These are phyloP conservation scores for Mareca penelope DNA, from an alignment of 2,797 vertebrate species.

Conservation along the genomic window DNA sequence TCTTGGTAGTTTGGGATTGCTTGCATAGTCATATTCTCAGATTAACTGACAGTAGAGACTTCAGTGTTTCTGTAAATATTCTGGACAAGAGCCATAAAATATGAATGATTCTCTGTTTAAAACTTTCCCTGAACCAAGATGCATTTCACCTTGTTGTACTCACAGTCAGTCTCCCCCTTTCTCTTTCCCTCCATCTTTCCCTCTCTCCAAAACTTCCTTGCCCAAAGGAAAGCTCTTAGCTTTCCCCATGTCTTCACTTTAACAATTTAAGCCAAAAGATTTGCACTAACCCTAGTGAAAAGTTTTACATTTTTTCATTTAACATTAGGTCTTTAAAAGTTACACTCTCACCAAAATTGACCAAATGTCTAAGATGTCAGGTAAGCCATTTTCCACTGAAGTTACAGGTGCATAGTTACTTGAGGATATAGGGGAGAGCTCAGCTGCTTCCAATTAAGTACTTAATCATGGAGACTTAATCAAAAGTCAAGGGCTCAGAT, in stretches of 20 bases:
- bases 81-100: not conserved
- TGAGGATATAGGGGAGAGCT: not conserved
- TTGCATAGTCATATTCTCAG: not conserved
- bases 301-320: not conserved
- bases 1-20: not conserved
- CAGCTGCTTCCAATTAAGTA: not conserved
- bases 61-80: not conserved
- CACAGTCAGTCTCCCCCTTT: not conserved
- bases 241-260: not conserved
- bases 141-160: not conserved
- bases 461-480: not conserved
- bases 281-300: not conserved
- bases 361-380: not conserved
- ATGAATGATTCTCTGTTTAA: not conserved
- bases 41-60: not conserved
- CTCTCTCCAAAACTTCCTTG: not conserved
- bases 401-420: not conserved
- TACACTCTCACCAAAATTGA: not conserved
- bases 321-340: not conserved
- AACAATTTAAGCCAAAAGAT: not conserved
- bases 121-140: not conserved
- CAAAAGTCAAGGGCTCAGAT: not conserved
- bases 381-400: not conserved
- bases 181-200: not conserved
- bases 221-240: not conserved